phyloP scores from a whole-genome alignment of 2,888 invertebrate species.

The Drosophila mulleri region DNA sequence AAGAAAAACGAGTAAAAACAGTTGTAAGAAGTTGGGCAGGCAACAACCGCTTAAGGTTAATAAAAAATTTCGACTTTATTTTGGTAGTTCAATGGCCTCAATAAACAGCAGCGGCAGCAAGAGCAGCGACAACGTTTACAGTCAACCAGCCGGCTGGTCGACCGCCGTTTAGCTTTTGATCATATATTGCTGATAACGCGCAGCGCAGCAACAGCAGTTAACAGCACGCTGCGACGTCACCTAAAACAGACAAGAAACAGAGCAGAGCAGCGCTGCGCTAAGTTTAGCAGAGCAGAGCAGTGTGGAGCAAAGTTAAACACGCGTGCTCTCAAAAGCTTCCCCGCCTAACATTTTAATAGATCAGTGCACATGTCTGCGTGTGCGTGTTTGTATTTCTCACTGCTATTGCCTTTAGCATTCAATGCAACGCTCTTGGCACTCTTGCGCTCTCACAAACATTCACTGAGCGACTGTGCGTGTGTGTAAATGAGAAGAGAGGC shows the following conservation, averaged over 20 bases:
- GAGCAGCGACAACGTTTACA: conserved; percentile 47
- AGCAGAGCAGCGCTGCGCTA: neutral
- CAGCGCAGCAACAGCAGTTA: conserved; percentile 28
- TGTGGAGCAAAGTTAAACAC: conserved; percentile 7
- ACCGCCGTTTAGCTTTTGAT: conserved; percentile 50
- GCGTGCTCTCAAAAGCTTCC: conserved; percentile 29
- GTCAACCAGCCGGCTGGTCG: conserved; percentile 6
- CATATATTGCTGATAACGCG: conserved; percentile 70
- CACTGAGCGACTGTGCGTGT: neutral
- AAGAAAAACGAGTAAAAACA: conserved; percentile 74
- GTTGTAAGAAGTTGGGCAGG: conserved; percentile 63
- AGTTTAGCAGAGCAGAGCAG: neutral
- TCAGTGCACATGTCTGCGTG: neutral
- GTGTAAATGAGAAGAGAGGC: neutral
- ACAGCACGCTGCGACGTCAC: conserved; percentile 21
- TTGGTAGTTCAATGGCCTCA: conserved; percentile 71
- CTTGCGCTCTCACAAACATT: neutral
- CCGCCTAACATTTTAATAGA: conserved; percentile 23
- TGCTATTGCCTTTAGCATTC: conserved; percentile 16
- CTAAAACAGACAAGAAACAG: conserved; percentile 2
- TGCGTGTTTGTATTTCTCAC: neutral
- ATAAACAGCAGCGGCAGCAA: conserved; percentile 45
- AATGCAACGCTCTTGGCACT: conserved; percentile 9
- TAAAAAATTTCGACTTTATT: conserved; percentile 55
- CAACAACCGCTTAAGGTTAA: conserved; percentile 65